phyloP scores from a whole-genome alignment of 2,888 invertebrate species.

The Dynastes hyllus region DNA sequence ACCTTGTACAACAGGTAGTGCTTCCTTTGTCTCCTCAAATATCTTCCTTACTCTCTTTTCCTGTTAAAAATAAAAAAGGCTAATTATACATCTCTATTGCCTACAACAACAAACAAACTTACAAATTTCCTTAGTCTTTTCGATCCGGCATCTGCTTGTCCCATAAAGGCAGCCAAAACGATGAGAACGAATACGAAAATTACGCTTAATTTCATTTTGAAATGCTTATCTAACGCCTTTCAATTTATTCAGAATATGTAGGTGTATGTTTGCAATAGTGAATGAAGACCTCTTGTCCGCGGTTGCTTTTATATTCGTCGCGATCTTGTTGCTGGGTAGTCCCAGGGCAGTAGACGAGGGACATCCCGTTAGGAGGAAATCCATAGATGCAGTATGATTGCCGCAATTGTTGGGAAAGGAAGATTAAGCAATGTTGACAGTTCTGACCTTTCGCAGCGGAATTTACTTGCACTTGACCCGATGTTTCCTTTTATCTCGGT shows the following conservation, averaged over 20 bases:
- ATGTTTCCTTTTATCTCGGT: too few species aligned
- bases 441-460: too few species aligned
- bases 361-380: not conserved
- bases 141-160: conserved; percentile 55
- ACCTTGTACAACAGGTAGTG: conserved; percentile 56
- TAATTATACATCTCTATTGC: not conserved
- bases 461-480: too few species aligned
- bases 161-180: conserved; percentile 56
- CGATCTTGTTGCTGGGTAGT: conserved; percentile 1
- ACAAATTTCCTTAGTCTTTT: conserved; percentile 58
- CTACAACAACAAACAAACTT: conserved; percentile 45
- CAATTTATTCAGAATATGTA: too few species aligned
- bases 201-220: conserved; percentile 22
- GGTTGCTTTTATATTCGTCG: not conserved
- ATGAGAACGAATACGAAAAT: conserved; percentile 55
- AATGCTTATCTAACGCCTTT: too few species aligned
- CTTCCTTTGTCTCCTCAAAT: conserved; percentile 57
- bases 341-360: conserved; percentile 4
- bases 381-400: too few species aligned
- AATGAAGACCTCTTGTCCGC: not conserved
- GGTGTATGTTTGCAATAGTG: too few species aligned
- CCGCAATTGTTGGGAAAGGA: too few species aligned
- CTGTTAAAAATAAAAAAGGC: conserved; percentile 47
- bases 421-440: too few species aligned
- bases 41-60: conserved; percentile 56